Base-by-base conservation (phyloP, 2,888 invertebrate species). In the Galeopsomyia nigrocyanea region DNA sequence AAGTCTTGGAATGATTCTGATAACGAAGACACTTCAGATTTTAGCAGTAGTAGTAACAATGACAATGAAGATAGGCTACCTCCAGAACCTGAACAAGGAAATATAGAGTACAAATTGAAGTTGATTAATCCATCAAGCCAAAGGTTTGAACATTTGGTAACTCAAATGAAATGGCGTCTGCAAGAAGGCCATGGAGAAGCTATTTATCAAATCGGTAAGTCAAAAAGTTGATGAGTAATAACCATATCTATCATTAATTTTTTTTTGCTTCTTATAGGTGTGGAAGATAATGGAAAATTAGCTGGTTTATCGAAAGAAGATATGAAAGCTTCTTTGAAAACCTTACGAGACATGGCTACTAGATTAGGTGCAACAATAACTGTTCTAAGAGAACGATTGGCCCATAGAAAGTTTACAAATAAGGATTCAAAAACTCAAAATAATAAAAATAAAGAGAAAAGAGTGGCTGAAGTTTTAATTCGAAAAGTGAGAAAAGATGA, bases 111-210 rank as follows among this genome's bases (percentile, higher is more conserved):
- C 87, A 98, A 99, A 88, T 87, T 99, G 71, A 97, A 98, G 82
- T 89, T 99, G 70, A 94, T 98, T 9, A 95, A 94, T 86, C 96
- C 98, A 0, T 94, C 97, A 22, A 93, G 94, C 84, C 93, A 94
- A 79, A 90, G 99, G 74, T 94, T 97, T 82, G 97, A 99, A 86
- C 99, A 99, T 87, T 89, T 99, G 46, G 97, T 99, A 21, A 99
- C 99, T 0, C 99, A 99, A 91, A 91, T 99, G 91, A 99, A 99
- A 88, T 99, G 99, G 99, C 91, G 99, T 0, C 89, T 99, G 13
- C 91, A 96, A 0, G 97, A 97, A 87, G 97, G 99, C 39, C 95
- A 97, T 78, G 99, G 99, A 0, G 95, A 97, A 86, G 98, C 98
- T 0, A 96, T 99, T 76, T 99, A 99, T 88, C 97, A 98, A 87